Conservation (phyloP, 2,797 vertebrate genomes). For the Champsocephalus gunnari region DNA sequence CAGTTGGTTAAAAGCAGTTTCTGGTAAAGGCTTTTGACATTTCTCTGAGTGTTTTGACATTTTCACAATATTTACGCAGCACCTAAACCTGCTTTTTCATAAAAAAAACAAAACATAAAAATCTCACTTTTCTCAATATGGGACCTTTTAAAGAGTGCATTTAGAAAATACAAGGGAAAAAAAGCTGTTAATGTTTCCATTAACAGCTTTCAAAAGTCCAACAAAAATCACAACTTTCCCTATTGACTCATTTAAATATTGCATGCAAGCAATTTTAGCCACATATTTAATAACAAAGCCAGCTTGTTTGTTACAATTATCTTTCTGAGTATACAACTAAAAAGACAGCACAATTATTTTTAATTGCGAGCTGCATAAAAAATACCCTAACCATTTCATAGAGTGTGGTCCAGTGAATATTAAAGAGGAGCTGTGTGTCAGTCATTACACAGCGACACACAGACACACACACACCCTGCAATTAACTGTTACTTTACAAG, state of each 20-base stretch:
- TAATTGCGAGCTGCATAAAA: constrained; percentile 42
- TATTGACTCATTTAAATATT: background rate
- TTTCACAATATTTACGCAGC: too few species aligned
- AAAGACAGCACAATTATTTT: constrained; percentile 38
- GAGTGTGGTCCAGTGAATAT: constrained; percentile 20
- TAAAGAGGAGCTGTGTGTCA: constrained; percentile 37
- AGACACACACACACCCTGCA: constrained; percentile 16
- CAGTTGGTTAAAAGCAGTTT: too few species aligned
- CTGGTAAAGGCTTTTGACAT: too few species aligned
- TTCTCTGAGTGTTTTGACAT: too few species aligned
- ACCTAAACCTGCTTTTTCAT: too few species aligned
- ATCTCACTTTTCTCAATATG: too few species aligned
- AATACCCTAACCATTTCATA: constrained; percentile 19
- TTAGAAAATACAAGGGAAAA: background rate
- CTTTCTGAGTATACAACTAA: constrained; percentile 22
- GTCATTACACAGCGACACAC: constrained; percentile 13
- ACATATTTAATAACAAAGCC: constrained; percentile 11
- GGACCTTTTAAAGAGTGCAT: background rate
- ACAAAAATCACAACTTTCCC: constrained; percentile 1
- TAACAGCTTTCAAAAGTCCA: background rate
- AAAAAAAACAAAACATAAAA: too few species aligned
- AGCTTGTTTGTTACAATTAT: constrained; percentile 17
- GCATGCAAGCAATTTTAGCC: background rate
- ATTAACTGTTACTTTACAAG: constrained; percentile 51
- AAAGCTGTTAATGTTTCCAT: too few species aligned